Evolutionary conservation across 2,888 invertebrate genomes (phyloP).

Genomic region (Ochropacha duplaris): DNA sequence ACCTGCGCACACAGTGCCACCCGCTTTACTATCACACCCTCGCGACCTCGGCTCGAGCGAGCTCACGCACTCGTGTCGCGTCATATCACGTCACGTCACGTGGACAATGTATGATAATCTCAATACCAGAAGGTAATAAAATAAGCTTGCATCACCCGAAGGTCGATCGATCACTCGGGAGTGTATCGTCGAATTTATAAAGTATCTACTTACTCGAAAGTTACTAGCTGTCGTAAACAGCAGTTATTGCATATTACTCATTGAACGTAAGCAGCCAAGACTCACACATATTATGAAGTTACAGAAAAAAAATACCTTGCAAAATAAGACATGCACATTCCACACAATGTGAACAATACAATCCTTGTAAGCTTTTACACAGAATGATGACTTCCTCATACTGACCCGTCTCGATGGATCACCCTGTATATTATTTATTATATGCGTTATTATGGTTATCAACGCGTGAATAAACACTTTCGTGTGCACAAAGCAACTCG

Average conservation of each 20-base stretch:
- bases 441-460: background rate
- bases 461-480: background rate
- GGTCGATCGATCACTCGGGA: too few species aligned
- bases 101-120: too few species aligned
- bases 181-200: too few species aligned
- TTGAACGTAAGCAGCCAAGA: background rate
- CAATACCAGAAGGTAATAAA: background rate
- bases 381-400: too few species aligned
- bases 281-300: background rate
- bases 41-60: background rate
- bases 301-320: background rate
- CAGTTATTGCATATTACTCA: background rate
- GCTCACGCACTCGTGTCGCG: background rate
- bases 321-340: background rate
- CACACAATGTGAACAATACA: background rate
- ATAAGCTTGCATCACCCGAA: background rate
- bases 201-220: background rate
- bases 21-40: background rate
- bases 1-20: slow-evolving; percentile 36
- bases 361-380: background rate
- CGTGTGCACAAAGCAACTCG: slow-evolving; percentile 3
- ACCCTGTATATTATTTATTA: background rate
- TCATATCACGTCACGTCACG: too few species aligned
- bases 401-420: too few species aligned
- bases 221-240: background rate